Evolutionary conservation across 2,113 vertebrate species (phyloP), one percentile per base, ranked within the genome.

Genomic region (Chloebia gouldiae): DNA sequence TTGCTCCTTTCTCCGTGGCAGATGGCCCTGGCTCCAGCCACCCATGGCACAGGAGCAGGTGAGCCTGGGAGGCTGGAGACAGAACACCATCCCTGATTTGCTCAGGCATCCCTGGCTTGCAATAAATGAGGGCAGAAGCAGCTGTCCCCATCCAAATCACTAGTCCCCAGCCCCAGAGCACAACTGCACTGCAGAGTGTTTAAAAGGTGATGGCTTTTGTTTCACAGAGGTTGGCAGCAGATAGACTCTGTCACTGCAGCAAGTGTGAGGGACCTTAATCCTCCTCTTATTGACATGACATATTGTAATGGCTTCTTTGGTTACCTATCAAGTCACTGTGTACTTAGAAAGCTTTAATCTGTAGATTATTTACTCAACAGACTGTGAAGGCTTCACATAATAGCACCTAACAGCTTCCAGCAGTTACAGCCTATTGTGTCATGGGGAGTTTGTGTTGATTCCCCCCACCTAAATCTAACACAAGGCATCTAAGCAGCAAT

Each of bases 331-430:
- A 88, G 82, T 75, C 75, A 44, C 90, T 88, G 86, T 95, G 87
- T 93, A 90, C 70, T 94, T 60, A 92, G 85, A 82, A 93, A 93
- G 93, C 82, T 95, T 92, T 96, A 96, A 95, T 96, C 93, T 96
- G 88, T 86, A 95, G 82, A 92, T 96, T 96, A 93, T 95, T 97
- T 97, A 94, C 95, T 95, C 94, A 88, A 88, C 66, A 96, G 90
- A 88, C 85, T 90, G 71, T 78, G 95, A 93, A 35, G 8, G 92
- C 90, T 90, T 66, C 5, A 0, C 44, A 51, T 88, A 96, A 95
- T 71, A 64, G 79, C 80, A 80, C 56, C 11, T 42, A 86, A 90
- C 12, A 9, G 51, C 90, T 86, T 93, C 90, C 72, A 90, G 82
- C 60, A 50, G 59, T 51, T 88, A 90, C 7, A 23, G 88, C 51